These are phyloP conservation scores for Daktulosphaira vitifoliae DNA, from an alignment of 1,140 invertebrate genomes.

Conservation along the genomic window DNA sequence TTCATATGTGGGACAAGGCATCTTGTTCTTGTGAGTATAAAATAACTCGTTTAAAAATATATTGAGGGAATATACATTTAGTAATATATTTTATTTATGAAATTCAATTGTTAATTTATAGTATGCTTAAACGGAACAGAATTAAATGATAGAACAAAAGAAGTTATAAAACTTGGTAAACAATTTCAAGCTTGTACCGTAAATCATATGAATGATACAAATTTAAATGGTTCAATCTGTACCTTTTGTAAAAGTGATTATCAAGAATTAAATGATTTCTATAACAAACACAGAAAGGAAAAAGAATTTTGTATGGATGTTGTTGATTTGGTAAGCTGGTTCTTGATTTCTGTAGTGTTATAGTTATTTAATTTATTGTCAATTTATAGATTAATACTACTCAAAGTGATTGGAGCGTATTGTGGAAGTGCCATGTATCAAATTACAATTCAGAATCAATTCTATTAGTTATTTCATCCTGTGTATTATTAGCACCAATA, in stretches of 20 bases:
- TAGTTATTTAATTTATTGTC: too few relatives aligned
- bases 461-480: not conserved
- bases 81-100: not conserved
- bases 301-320: slow-evolving; percentile 38
- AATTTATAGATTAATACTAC: slow-evolving; percentile 4
- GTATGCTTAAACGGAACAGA: slow-evolving; percentile 13
- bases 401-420: slow-evolving; percentile 12
- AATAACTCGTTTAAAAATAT: too few relatives aligned
- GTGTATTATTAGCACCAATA: not conserved
- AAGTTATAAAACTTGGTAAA: slow-evolving; percentile 29
- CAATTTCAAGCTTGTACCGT: slow-evolving; percentile 32
- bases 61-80: not conserved
- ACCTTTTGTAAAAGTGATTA: slow-evolving; percentile 34
- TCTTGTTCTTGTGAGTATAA: slow-evolving; percentile 36
- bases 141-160: slow-evolving; percentile 30
- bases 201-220: slow-evolving; percentile 23
- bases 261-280: slow-evolving; percentile 34
- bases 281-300: slow-evolving; percentile 34
- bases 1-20: slow-evolving; percentile 37
- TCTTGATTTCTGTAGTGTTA: not conserved
- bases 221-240: slow-evolving; percentile 31
- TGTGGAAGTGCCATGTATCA: slow-evolving; percentile 5
- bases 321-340: slow-evolving; percentile 35
- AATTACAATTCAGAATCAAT: slow-evolving; percentile 10
- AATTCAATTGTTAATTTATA: not conserved